Evolutionary conservation across 2,888 invertebrate genomes (phyloP).

Genomic region (Himalopsyche tibetana): DNA sequence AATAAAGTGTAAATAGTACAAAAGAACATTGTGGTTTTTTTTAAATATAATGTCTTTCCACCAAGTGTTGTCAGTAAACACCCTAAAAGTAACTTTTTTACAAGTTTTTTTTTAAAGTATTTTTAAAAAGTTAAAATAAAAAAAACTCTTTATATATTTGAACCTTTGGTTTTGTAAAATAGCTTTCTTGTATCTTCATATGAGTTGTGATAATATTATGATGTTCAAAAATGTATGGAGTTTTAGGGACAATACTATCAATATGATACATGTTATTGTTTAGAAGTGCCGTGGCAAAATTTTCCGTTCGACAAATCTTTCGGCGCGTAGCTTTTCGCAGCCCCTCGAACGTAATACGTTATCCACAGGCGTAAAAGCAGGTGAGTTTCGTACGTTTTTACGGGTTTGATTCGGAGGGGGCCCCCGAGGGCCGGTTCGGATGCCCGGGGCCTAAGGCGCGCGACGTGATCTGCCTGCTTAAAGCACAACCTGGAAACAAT

Average conservation of each 20-base stretch:
- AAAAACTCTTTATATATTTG: no score
- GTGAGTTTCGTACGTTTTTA: conserved; percentile 25
- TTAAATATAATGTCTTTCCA: no score
- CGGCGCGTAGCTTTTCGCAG: background rate
- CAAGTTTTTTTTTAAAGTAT: no score
- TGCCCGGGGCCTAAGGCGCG: conserved; percentile 9
- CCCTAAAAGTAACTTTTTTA: no score
- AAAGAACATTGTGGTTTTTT: no score
- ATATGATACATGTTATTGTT: background rate
- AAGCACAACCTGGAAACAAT: conserved; percentile 15
- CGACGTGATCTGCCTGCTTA: conserved; percentile 4
- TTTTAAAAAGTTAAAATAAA: no score
- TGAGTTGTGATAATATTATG: no score
- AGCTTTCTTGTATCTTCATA: no score
- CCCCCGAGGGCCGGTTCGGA: background rate
- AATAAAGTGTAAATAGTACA: no score
- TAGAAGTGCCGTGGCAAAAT: background rate
- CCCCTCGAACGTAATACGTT: conserved; percentile 1
- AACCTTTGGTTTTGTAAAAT: no score
- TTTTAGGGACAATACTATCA: background rate
- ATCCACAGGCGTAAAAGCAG: conserved; percentile 10
- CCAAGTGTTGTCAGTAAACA: no score
- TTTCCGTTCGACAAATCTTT: background rate
- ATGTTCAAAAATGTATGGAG: background rate
- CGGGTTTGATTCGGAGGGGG: background rate